Evolutionary conservation across 2,888 invertebrate genomes (phyloP).

Genomic region (Tetranychus piercei): DNA sequence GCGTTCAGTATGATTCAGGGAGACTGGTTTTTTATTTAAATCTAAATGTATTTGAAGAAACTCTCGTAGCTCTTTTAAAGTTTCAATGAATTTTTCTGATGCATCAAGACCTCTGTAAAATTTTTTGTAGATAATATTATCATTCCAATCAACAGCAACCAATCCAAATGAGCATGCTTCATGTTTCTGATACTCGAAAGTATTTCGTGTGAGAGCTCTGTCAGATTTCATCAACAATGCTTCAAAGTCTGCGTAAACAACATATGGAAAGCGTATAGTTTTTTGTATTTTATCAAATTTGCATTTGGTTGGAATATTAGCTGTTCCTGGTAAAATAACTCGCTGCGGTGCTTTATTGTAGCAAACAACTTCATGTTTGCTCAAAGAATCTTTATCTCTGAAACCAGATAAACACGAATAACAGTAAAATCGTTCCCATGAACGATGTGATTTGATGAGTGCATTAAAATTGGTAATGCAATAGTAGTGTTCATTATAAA

Average conservation of each 20-base stretch:
- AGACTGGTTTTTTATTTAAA: background rate
- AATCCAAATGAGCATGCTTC: background rate
- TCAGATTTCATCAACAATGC: background rate
- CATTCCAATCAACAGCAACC: conserved; percentile 5
- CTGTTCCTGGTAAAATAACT: background rate
- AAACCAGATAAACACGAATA: background rate
- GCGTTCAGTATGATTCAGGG: background rate
- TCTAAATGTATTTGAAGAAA: background rate
- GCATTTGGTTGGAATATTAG: background rate
- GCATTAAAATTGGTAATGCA: background rate
- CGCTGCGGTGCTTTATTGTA: background rate
- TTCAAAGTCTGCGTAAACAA: conserved; percentile 6
- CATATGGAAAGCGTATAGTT: background rate
- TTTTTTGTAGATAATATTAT: background rate
- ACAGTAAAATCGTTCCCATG: background rate
- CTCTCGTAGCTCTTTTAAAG: too few relatives aligned
- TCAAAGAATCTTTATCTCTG: background rate
- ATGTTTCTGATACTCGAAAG: background rate
- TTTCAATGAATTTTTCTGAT: background rate
- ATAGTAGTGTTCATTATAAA: conserved; percentile 4
- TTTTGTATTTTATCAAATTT: background rate
- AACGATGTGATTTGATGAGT: background rate
- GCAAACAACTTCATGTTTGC: background rate
- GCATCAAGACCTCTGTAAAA: background rate
- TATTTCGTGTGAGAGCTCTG: too few relatives aligned